These are phyloP conservation scores for Amphiduros pacificus DNA, from an alignment of 2,888 invertebrate genomes.

Conservation along the genomic window DNA sequence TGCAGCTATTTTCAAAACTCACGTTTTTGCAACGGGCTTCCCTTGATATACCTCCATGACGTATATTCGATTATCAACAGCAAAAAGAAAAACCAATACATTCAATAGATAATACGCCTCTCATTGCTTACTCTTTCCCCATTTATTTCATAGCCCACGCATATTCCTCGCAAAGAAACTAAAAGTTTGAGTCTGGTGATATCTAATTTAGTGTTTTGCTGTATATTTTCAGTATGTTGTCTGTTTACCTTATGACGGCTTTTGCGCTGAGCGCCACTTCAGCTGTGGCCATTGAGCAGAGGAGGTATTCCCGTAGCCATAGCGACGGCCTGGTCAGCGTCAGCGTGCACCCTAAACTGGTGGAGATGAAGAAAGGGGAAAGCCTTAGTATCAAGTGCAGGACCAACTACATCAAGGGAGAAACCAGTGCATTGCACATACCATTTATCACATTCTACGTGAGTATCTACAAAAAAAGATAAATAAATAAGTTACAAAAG, in stretches of 20 bases:
- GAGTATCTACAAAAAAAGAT: too few relatives aligned
- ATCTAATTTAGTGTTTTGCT: neutral
- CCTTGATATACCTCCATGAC: too few relatives aligned
- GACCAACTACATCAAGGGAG: neutral
- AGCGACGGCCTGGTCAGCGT: neutral
- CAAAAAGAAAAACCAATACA: too few relatives aligned
- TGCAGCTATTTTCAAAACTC: too few relatives aligned
- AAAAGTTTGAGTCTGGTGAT: neutral
- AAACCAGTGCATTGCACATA: neutral
- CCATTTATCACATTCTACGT: neutral
- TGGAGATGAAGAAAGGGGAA: neutral
- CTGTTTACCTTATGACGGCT: neutral
- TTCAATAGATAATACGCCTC: too few relatives aligned
- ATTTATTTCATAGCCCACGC: too few relatives aligned
- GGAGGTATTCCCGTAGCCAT: neutral
- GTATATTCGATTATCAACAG: too few relatives aligned
- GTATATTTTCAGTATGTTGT: neutral
- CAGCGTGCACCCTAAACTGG: neutral
- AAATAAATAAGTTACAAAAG: too few relatives aligned
- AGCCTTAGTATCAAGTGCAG: neutral
- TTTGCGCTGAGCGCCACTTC: neutral
- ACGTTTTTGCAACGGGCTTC: too few relatives aligned
- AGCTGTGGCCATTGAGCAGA: neutral
- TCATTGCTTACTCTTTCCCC: too few relatives aligned
- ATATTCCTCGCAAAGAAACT: too few relatives aligned